These are phyloP conservation scores for Gnathochromis pfefferi DNA, from an alignment of 2,113 vertebrate species.

Conservation along the genomic window DNA sequence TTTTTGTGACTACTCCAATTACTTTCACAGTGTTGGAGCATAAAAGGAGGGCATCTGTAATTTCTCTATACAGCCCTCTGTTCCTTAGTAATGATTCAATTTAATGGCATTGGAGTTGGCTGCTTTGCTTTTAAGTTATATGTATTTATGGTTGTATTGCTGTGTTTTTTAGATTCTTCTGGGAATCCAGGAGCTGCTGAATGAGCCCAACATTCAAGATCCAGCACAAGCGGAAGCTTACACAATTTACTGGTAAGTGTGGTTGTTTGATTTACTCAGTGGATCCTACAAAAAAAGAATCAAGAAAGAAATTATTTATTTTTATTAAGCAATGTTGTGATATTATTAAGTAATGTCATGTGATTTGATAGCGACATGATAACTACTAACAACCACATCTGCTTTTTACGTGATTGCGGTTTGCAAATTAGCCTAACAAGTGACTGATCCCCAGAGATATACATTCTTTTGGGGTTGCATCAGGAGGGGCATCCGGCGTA, in stretches of 20 bases:
- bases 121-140: neutral
- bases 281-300: neutral
- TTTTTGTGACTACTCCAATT: neutral
- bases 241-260: slow-evolving; percentile 73
- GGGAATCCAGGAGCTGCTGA: slow-evolving; percentile 76
- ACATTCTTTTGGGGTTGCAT: neutral
- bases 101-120: neutral
- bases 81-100: neutral
- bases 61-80: neutral
- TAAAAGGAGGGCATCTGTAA: neutral
- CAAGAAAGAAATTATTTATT: neutral
- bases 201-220: slow-evolving; percentile 77
- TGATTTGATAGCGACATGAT: neutral
- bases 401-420: neutral
- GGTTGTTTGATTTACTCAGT: neutral
- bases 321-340: neutral
- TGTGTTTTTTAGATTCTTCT: slow-evolving; percentile 64
- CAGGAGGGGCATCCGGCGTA: neutral
- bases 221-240: slow-evolving; percentile 76
- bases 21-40: neutral
- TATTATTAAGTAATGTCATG: neutral
- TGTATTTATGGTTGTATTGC: neutral
- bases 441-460: neutral
- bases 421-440: neutral
- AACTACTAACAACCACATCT: neutral